Base-by-base conservation (phyloP, 2,888 invertebrate species). In the Lucinisca nassula region DNA sequence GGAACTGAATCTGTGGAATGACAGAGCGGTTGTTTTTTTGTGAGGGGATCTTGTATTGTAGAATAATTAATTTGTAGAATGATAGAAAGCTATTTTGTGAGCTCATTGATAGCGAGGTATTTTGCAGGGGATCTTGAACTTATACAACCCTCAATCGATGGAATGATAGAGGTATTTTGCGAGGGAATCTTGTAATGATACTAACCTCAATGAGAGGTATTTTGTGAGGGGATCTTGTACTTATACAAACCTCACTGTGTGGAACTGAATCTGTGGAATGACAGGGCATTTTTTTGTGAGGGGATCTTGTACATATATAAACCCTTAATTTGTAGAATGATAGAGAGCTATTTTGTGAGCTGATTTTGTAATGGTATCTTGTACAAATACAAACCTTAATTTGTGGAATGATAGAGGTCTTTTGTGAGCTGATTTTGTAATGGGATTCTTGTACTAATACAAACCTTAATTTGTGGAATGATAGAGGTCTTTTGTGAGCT, bases 41-140 rank as follows among this genome's bases (percentile, higher is more conserved):
- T 98, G 94, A 99, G 97, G 98, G 95, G 94, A 21, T 92, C 92
- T 75, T 94, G 88, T 0, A 99, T n/a, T n/a, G n/a, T n/a, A n/a
- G n/a, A n/a, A 96, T 99, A 99, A 97, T 98, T 98, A 97, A 98
- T 98, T 97, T 99, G 99, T 91, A 98, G 98, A 97, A 99, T 99
- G 97, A 99, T 99, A 96, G 95, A 95, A 96, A 98, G 98, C 97
- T 99, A 99, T 80, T 98, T 98, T 97, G 98, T 98, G 94, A 99
- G 97, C 98, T 95, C 94, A 17, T 92, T n/a, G n/a, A n/a, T n/a
- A n/a, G n/a, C n/a, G n/a, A n/a, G n/a, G n/a, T n/a, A n/a, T n/a
- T n/a, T n/a, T n/a, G n/a, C n/a, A n/a, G n/a, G n/a, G n/a, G n/a
- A n/a, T n/a, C 92, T 73, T 93, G 88, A 0, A 99, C 98, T 97